Evolutionary conservation across 2,888 invertebrate species (phyloP).

Genomic region (Limulus polyphemus): DNA sequence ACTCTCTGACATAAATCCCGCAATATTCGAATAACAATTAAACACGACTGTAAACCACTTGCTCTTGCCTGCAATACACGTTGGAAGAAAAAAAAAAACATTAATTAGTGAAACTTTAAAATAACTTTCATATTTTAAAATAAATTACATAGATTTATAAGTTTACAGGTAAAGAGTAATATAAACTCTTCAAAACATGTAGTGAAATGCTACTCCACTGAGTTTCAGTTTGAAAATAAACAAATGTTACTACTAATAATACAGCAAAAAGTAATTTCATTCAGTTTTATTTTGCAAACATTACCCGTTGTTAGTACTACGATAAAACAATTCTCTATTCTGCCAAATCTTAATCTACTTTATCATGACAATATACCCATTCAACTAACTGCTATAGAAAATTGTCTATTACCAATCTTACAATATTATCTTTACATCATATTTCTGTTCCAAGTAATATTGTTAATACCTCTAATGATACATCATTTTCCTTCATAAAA

Average conservation of each 20-base stretch:
- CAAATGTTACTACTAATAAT: neutral
- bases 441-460: no score
- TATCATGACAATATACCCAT: no score
- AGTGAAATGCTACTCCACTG: neutral
- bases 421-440: no score
- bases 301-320: no score
- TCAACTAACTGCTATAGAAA: no score
- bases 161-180: neutral
- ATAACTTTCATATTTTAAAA: no score
- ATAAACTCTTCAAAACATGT: neutral
- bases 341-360: no score
- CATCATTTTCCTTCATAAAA: no score
- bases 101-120: neutral
- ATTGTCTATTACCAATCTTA: no score
- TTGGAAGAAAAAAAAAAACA: conserved; percentile 3
- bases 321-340: no score
- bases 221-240: neutral
- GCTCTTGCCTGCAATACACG: conserved; percentile 67
- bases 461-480: no score
- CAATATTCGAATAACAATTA: conserved; percentile 88
- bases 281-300: neutral
- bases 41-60: conserved; percentile 86
- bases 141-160: no score
- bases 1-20: conserved; percentile 89
- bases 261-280: neutral